Evolutionary conservation across 1,140 invertebrate species (phyloP).

Genomic region (Pygmarrhopalites habei): DNA sequence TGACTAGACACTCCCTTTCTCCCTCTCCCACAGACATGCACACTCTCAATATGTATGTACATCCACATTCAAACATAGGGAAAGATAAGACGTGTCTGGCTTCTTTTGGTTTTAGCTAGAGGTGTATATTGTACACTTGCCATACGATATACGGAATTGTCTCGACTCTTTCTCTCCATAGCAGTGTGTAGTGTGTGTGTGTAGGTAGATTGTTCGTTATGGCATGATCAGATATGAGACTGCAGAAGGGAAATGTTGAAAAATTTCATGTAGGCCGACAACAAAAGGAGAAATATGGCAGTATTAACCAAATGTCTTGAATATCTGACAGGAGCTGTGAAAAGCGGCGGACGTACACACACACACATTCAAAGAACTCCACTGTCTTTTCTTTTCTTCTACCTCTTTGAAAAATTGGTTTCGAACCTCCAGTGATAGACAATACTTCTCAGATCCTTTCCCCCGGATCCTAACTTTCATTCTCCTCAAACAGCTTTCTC

Average conservation of each 20-base stretch:
- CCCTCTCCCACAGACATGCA: no score
- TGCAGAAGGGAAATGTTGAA: slow-evolving; percentile 27
- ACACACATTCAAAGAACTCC: neutral
- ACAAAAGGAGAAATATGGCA: slow-evolving; percentile 32
- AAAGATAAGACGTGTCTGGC: no score
- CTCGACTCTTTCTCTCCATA: no score
- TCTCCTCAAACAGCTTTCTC: neutral
- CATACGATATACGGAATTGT: no score
- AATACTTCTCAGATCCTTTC: slow-evolving; percentile 1
- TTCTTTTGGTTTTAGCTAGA: no score
- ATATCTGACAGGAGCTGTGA: slow-evolving; percentile 31
- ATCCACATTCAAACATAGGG: no score
- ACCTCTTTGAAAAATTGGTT: slow-evolving; percentile 26
- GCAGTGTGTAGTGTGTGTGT: slow-evolving; percentile 5
- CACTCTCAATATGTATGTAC: no score
- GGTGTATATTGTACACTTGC: no score
- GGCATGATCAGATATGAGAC: slow-evolving; percentile 17
- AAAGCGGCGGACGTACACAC: neutral
- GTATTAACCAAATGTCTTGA: slow-evolving; percentile 35
- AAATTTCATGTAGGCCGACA: slow-evolving; percentile 27
- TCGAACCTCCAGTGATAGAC: slow-evolving; percentile 16
- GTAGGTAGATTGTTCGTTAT: neutral
- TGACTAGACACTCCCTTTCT: no score
- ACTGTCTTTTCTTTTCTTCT: neutral
- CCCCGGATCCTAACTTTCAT: neutral